Evolutionary conservation across 2,888 invertebrate genomes (phyloP).

Genomic region (Latrodectus elegans): DNA sequence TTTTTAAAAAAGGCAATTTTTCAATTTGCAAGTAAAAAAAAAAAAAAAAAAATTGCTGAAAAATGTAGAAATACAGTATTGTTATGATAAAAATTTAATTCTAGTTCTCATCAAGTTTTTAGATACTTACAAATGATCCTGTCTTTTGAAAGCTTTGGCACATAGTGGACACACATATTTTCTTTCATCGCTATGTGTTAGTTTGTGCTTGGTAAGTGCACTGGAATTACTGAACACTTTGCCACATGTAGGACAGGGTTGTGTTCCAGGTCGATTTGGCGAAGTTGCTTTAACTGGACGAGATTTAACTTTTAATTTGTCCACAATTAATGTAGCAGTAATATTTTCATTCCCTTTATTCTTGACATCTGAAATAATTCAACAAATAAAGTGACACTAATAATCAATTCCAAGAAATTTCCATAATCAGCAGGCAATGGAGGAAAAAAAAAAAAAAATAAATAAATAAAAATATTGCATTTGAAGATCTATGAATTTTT

Average conservation of each 20-base stretch:
- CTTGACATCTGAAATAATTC: slow-evolving; percentile 44
- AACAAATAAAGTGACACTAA: not conserved
- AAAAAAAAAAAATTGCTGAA: no score
- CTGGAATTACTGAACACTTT: slow-evolving; percentile 98
- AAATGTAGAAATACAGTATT: no score
- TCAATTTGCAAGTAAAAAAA: no score
- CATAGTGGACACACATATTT: slow-evolving; percentile 97
- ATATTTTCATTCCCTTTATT: slow-evolving; percentile 54
- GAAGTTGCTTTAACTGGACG: slow-evolving; percentile 89
- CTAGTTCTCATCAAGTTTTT: no score
- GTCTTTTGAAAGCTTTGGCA: slow-evolving; percentile 97
- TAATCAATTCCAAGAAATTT: no score
- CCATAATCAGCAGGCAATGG: no score
- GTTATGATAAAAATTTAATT: no score
- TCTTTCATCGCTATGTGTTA: slow-evolving; percentile 98
- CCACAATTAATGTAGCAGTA: slow-evolving; percentile 40
- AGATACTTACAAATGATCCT: slow-evolving; percentile 94
- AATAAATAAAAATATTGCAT: no score
- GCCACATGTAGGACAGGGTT: slow-evolving; percentile 95
- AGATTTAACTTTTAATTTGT: slow-evolving; percentile 79
- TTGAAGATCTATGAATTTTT: no score
- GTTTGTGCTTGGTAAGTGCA: slow-evolving; percentile 95
- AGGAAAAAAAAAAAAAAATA: no score
- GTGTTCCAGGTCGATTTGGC: slow-evolving; percentile 91
- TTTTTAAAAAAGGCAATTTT: no score